These are phyloP conservation scores for Drosophila punjabiensis DNA, from an alignment of 1,140 invertebrate genomes.

Conservation along the genomic window DNA sequence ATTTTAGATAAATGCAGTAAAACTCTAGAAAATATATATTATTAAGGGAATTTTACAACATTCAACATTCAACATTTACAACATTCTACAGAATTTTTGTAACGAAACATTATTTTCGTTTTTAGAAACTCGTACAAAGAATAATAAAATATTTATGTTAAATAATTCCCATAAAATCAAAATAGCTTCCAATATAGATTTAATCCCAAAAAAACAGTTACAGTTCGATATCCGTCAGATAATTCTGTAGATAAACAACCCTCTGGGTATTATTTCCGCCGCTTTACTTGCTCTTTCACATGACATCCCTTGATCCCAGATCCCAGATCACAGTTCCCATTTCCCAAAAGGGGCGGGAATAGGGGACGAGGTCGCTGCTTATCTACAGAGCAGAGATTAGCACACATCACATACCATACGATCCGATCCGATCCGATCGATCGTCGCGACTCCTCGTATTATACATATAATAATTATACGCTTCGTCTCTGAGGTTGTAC, in stretches of 20 bases:
- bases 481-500: constrained; percentile 13
- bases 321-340: neutral
- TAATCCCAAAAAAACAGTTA: constrained; percentile 1
- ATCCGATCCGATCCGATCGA: constrained; percentile 13
- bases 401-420: constrained; percentile 13
- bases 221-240: neutral
- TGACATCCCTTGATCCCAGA: constrained; percentile 13
- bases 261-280: neutral
- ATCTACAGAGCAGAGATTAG: constrained; percentile 38
- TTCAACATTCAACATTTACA: no score
- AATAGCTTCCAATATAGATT: no score
- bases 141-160: neutral
- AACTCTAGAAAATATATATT: neutral
- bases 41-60: no score
- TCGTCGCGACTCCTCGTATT: neutral
- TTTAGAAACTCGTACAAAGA: no score
- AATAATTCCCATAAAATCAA: no score
- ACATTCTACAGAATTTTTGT: no score
- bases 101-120: no score
- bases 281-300: constrained; percentile 6
- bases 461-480: neutral
- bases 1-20: neutral
- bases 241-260: constrained; percentile 12
- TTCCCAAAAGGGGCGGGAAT: constrained; percentile 14
- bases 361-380: constrained; percentile 25